Conservation (phyloP, 2,113 vertebrate species). For the Fukomys damarensis region DNA sequence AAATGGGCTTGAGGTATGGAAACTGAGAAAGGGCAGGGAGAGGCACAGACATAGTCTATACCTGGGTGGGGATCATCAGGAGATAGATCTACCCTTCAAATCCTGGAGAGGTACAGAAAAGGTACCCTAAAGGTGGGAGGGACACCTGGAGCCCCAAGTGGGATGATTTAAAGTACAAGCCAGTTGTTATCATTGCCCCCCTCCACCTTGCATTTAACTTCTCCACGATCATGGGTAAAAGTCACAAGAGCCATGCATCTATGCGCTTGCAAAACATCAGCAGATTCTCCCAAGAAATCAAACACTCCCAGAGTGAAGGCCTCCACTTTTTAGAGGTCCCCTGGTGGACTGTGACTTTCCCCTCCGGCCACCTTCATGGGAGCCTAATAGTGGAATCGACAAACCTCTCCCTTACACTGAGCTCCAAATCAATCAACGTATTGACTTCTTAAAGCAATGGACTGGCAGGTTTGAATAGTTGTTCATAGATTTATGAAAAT, state of each 20-base stretch:
- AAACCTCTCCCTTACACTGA: background rate
- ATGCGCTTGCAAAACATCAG: background rate
- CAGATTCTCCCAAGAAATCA: conserved; percentile 16
- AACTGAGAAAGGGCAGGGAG: conserved; percentile 20
- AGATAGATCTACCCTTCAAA: background rate
- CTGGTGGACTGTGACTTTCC: background rate
- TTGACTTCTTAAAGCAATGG: background rate
- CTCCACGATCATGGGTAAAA: background rate
- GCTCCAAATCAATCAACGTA: conserved; percentile 32
- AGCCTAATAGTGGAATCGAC: background rate
- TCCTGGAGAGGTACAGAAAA: background rate
- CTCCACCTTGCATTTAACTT: background rate
- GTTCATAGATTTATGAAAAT: conserved; percentile 8
- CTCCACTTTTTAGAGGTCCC: background rate
- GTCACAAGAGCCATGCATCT: background rate
- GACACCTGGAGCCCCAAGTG: background rate
- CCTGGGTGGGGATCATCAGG: fast-evolving
- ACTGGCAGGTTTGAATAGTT: background rate
- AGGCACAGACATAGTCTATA: background rate
- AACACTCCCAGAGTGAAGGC: conserved; percentile 22
- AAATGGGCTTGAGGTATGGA: background rate
- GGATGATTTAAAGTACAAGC: background rate
- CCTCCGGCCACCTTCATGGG: background rate
- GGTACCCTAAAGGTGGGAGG: background rate
- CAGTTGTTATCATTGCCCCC: background rate